These are phyloP conservation scores for Pherbina coryleti DNA, from an alignment of 2,888 invertebrate genomes.

Conservation along the genomic window DNA sequence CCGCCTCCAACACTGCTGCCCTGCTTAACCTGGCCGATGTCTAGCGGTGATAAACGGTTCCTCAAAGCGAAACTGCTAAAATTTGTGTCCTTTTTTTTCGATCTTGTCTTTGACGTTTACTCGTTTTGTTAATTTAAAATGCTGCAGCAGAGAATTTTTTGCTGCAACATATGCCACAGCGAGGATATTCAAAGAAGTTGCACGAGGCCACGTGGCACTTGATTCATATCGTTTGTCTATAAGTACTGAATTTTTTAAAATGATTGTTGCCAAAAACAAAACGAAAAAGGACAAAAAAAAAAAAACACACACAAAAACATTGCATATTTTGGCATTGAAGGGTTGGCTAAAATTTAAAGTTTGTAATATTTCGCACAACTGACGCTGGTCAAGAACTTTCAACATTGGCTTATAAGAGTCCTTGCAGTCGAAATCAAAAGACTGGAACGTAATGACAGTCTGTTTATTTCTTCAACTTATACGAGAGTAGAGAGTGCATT, in stretches of 20 bases:
- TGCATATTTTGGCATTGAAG: not conserved
- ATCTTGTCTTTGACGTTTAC: slow-evolving; percentile 31
- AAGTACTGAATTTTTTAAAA: slow-evolving; percentile 17
- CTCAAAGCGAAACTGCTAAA: slow-evolving; percentile 42
- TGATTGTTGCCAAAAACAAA: slow-evolving; percentile 13
- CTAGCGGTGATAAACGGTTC: slow-evolving; percentile 51
- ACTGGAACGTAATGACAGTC: not conserved
- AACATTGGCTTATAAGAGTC: not conserved
- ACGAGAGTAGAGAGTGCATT: not conserved
- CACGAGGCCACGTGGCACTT: slow-evolving; percentile 63
- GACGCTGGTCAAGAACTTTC: not conserved
- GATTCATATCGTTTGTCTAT: slow-evolving; percentile 64
- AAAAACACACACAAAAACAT: not conserved
- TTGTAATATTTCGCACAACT: slow-evolving; percentile 5
- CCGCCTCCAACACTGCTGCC: slow-evolving; percentile 55
- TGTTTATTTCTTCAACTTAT: not conserved
- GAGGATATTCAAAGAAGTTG: slow-evolving; percentile 10
- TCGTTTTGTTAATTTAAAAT: slow-evolving; percentile 53
- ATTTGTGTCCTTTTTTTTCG: slow-evolving; percentile 34
- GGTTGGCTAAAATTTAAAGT: not conserved
- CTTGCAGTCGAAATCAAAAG: not conserved
- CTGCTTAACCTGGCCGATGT: slow-evolving; percentile 43
- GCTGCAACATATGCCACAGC: not conserved
- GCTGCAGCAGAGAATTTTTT: slow-evolving; percentile 40
- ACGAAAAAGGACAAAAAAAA: not conserved